Evolutionary conservation across 2,888 invertebrate species (phyloP).

Genomic region (Diarsia brunnea): DNA sequence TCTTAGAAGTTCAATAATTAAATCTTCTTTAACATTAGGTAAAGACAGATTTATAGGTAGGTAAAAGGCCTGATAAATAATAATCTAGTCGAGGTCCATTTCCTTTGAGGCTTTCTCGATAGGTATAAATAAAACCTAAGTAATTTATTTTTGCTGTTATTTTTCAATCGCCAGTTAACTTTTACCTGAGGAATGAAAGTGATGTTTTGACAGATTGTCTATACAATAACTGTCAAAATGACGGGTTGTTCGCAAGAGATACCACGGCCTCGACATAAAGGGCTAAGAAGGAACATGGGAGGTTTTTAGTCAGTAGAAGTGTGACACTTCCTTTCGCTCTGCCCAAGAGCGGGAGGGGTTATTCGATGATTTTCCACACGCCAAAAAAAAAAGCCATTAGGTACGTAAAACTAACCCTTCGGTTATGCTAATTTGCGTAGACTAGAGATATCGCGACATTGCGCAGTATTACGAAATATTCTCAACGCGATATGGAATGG

Average conservation of each 20-base stretch:
- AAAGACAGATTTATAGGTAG: background rate
- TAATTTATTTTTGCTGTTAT: slow-evolving; percentile 5
- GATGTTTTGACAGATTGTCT: too few relatives aligned
- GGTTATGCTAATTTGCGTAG: slow-evolving; percentile 33
- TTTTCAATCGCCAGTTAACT: too few relatives aligned
- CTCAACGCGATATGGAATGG: background rate
- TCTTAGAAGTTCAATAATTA: background rate
- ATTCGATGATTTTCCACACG: too few relatives aligned
- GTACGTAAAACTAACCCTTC: slow-evolving; percentile 1
- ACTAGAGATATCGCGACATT: slow-evolving; percentile 37
- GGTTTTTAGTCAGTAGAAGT: too few relatives aligned
- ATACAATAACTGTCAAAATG: too few relatives aligned
- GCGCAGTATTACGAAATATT: slow-evolving; percentile 43
- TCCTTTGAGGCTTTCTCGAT: background rate
- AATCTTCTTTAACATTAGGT: background rate
- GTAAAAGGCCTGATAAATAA: background rate
- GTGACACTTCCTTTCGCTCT: too few relatives aligned
- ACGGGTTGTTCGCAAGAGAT: too few relatives aligned
- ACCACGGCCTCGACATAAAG: too few relatives aligned
- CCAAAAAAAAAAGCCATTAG: too few relatives aligned
- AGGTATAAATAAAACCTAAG: background rate
- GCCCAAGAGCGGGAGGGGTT: too few relatives aligned
- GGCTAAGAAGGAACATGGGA: too few relatives aligned
- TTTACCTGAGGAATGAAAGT: too few relatives aligned
- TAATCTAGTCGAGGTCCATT: background rate